Conservation (phyloP, 2,797 vertebrate species). For the Syngnathus acus region DNA sequence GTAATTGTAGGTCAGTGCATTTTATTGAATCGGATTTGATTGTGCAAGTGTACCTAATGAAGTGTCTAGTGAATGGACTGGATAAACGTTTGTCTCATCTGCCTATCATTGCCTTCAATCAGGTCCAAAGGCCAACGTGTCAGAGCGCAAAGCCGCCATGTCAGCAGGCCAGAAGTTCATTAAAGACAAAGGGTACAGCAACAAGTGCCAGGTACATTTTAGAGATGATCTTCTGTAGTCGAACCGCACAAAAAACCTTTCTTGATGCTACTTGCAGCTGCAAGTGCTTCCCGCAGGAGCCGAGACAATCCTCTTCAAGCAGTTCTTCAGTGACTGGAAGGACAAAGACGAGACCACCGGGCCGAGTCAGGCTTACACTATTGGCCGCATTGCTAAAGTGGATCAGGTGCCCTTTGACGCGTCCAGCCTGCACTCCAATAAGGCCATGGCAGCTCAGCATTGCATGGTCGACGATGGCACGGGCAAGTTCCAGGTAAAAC, state of each 20-base stretch:
- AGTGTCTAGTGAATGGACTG: not conserved
- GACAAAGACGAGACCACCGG: constrained; percentile 69
- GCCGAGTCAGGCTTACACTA: constrained; percentile 60
- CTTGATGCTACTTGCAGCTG: constrained; percentile 48
- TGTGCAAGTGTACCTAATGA: not conserved
- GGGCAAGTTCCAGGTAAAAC: constrained; percentile 67
- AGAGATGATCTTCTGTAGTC: too few relatives aligned
- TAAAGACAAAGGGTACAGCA: constrained; percentile 67
- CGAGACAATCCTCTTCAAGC: constrained; percentile 73
- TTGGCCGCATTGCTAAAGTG: constrained; percentile 66
- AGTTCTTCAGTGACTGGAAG: constrained; percentile 75
- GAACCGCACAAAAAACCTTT: not conserved
- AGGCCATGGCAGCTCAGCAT: constrained; percentile 74
- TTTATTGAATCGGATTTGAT: not conserved
- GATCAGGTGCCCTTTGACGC: constrained; percentile 71
- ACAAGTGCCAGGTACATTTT: constrained; percentile 61
- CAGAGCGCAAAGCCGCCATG: constrained; percentile 73
- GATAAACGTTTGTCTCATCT: not conserved
- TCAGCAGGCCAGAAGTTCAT: constrained; percentile 68
- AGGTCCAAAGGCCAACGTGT: constrained; percentile 66
- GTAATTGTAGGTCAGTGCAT: not conserved
- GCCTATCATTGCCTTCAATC: constrained; percentile 7
- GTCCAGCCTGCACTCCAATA: constrained; percentile 66
- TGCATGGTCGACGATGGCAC: constrained; percentile 77
- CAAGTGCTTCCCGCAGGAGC: constrained; percentile 70